Percentiles rank a stretch among this genome's conserved stretches.
phyloP scores from a whole-genome alignment of 2,888 invertebrate species.

The Steromphala cineraria region DNA sequence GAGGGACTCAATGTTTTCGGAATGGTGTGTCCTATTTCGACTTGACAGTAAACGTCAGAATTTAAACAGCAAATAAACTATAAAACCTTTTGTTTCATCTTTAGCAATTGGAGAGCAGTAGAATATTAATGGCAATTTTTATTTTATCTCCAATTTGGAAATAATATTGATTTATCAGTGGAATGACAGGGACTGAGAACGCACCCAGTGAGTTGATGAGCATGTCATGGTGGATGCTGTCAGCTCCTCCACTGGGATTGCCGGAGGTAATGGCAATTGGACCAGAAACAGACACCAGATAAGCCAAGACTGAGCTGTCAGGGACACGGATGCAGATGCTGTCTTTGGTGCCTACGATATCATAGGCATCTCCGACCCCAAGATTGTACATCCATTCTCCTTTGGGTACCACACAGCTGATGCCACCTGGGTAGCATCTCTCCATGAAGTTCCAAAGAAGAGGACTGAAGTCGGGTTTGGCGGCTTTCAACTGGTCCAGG shows the following conservation, averaged over 20 bases:
- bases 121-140: too few species aligned
- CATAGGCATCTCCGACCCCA: constrained; percentile 42
- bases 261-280: constrained; percentile 57
- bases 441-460: constrained; percentile 57
- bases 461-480: constrained; percentile 47
- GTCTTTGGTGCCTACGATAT: constrained; percentile 47
- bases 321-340: constrained; percentile 57
- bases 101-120: too few species aligned
- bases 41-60: too few species aligned
- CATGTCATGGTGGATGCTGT: constrained; percentile 58
- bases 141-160: too few species aligned
- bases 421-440: constrained; percentile 54
- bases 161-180: too few species aligned
- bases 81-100: too few species aligned
- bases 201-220: constrained; percentile 53
- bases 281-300: constrained; percentile 51
- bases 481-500: constrained; percentile 50
- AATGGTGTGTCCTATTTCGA: too few species aligned
- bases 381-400: constrained; percentile 50
- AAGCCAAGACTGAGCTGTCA: constrained; percentile 53
- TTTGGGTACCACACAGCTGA: constrained; percentile 57
- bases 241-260: constrained; percentile 57
- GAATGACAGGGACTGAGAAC: not conserved
- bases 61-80: too few species aligned
- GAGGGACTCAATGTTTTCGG: too few species aligned